A percentile compares a stretch with the other conserved stretches of the same genome.
Evolutionary conservation across 2,888 invertebrate species (phyloP).

Genomic region (Thera britannica): DNA sequence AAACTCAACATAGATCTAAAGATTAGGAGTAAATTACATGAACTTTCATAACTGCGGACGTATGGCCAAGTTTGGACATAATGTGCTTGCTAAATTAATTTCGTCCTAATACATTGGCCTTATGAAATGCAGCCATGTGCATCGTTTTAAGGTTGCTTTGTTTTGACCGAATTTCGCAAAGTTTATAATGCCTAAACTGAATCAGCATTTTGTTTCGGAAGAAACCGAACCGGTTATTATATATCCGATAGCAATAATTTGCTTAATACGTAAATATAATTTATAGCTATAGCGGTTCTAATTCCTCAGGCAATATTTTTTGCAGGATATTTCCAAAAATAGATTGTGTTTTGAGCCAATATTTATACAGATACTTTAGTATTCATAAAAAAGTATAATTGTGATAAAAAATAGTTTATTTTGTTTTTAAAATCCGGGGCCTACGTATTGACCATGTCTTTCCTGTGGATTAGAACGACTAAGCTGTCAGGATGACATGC

Average conservation of each 20-base stretch:
- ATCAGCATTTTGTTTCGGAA: constrained; percentile 1
- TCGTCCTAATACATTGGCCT: constrained; percentile 16
- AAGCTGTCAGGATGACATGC: too few species aligned
- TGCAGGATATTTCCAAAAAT: too few species aligned
- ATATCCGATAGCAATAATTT: constrained; percentile 6
- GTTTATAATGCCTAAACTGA: neutral
- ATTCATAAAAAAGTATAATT: too few species aligned
- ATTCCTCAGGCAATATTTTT: too few species aligned
- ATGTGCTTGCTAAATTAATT: constrained; percentile 5
- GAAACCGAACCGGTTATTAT: constrained; percentile 8
- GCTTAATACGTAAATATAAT: neutral
- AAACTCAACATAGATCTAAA: constrained; percentile 17
- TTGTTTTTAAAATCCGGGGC: too few species aligned
- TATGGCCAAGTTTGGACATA: constrained; percentile 16
- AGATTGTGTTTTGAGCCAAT: too few species aligned
- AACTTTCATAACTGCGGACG: constrained; percentile 18
- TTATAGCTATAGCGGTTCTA: too few species aligned
- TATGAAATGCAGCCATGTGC: constrained; percentile 3
- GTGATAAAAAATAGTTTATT: too few species aligned
- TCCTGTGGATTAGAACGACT: too few species aligned
- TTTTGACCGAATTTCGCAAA: neutral
- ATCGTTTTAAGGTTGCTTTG: constrained; percentile 1
- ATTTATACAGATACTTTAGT: too few species aligned
- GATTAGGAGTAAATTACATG: constrained; percentile 9
- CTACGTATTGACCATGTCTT: too few species aligned